Percentiles rank a stretch among this genome's conserved stretches.
phyloP scores from a whole-genome alignment of 2,888 invertebrate species.

The Cryptus armator region DNA sequence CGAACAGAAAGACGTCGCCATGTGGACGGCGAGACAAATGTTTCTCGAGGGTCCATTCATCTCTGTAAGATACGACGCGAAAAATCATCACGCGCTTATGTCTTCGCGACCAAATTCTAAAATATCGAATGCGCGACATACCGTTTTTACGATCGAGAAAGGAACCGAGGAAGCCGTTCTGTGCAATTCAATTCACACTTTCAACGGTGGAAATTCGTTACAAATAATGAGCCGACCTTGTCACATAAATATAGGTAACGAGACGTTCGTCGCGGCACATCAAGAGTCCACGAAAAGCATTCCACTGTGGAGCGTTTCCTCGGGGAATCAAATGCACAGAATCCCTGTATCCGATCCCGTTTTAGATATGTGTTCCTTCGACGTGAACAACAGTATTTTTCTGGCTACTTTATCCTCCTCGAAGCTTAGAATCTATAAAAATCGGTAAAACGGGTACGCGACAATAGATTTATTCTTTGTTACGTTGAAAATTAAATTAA shows the following conservation, averaged over 20 bases:
- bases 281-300: constrained; percentile 90
- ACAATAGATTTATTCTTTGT: not conserved
- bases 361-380: constrained; percentile 89
- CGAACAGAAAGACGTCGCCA: constrained; percentile 84
- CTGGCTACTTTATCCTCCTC: constrained; percentile 89
- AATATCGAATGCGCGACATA: constrained; percentile 85
- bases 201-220: constrained; percentile 89
- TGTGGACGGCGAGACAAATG: constrained; percentile 82
- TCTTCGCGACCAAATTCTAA: constrained; percentile 89
- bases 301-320: constrained; percentile 88
- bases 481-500: constrained; percentile 25
- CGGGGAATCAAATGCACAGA: constrained; percentile 86
- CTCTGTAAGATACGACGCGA: constrained; percentile 90
- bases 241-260: constrained; percentile 87
- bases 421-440: constrained; percentile 89
- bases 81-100: constrained; percentile 89
- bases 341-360: constrained; percentile 89
- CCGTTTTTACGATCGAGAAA: constrained; percentile 85
- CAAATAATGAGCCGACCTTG: constrained; percentile 89
- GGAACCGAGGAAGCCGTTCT: constrained; percentile 85
- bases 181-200: constrained; percentile 87
- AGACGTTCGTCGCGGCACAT: constrained; percentile 90
- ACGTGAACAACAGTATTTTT: constrained; percentile 86
- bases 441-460: constrained; percentile 61
- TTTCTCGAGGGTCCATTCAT: constrained; percentile 91